Percentiles rank a stretch among this genome's conserved stretches.
phyloP scores from a whole-genome alignment of 1,140 invertebrate genomes.

The Lanistes nyassanus region DNA sequence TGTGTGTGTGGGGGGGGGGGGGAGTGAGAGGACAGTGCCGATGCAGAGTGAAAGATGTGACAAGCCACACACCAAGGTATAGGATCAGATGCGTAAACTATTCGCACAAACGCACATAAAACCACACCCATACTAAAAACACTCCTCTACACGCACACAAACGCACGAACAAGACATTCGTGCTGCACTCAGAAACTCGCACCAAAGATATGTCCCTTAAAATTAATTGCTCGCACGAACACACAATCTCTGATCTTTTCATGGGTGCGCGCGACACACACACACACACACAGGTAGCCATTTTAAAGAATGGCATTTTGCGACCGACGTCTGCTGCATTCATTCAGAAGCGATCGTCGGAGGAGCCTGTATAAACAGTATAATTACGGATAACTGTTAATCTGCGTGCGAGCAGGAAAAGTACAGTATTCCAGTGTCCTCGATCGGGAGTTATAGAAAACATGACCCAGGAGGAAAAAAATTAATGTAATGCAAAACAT shows the following conservation, averaged over 20 bases:
- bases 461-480: background rate
- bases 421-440: background rate
- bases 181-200: too few relatives aligned
- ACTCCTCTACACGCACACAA: background rate
- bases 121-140: background rate
- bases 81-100: too few relatives aligned
- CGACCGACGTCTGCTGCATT: background rate
- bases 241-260: background rate
- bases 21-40: too few relatives aligned
- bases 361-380: background rate
- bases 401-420: too few relatives aligned
- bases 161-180: too few relatives aligned
- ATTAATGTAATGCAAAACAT: background rate
- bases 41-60: too few relatives aligned
- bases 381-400: too few relatives aligned
- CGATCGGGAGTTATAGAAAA: background rate
- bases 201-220: background rate
- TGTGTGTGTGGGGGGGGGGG: too few relatives aligned
- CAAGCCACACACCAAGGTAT: too few relatives aligned
- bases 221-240: background rate
- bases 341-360: background rate
- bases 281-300: background rate
- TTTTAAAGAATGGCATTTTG: background rate
- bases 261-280: background rate
- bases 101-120: slow-evolving; percentile 11